Conservation (phyloP, 1,140 invertebrate species). For the Leptinotarsa defecta region DNA sequence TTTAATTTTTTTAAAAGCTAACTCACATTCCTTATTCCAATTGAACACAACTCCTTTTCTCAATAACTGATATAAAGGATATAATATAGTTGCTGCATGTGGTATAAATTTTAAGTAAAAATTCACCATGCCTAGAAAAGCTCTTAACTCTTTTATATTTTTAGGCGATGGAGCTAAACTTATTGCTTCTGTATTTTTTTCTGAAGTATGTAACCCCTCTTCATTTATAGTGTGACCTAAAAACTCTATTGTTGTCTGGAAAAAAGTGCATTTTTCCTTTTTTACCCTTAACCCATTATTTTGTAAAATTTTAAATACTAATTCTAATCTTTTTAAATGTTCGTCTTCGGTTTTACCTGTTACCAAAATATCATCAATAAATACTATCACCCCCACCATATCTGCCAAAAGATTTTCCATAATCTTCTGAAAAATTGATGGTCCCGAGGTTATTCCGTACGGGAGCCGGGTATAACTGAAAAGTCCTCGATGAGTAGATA, state of each 20-base stretch:
- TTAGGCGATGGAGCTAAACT: conserved; percentile 38
- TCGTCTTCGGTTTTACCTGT: conserved; percentile 38
- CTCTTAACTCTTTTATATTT: conserved; percentile 34
- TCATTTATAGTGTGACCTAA: conserved; percentile 51
- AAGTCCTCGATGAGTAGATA: conserved; percentile 41
- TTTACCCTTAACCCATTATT: conserved; percentile 32
- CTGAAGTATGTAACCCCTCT: conserved; percentile 46
- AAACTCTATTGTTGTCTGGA: conserved; percentile 36
- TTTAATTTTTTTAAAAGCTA: conserved; percentile 45
- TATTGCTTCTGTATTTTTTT: conserved; percentile 53
- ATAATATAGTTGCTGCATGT: conserved; percentile 46
- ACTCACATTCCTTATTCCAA: conserved; percentile 40
- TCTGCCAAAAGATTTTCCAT: too few species aligned
- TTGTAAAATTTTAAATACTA: not conserved
- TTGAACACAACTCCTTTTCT: conserved; percentile 54
- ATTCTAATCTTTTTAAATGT: conserved; percentile 35
- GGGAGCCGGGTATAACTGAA: conserved; percentile 55
- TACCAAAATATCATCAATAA: conserved; percentile 35
- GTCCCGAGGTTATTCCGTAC: conserved; percentile 53
- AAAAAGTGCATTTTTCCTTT: too few species aligned
- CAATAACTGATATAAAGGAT: conserved; percentile 25
- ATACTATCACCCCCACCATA: too few species aligned
- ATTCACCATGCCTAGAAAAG: conserved; percentile 36
- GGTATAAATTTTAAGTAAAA: conserved; percentile 48
- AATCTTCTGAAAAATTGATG: too few species aligned